A percentile compares a stretch with the other conserved stretches of the same genome.
These are phyloP conservation scores for Drosophila paramelanica DNA, from an alignment of 2,888 invertebrate species.

Conservation along the genomic window DNA sequence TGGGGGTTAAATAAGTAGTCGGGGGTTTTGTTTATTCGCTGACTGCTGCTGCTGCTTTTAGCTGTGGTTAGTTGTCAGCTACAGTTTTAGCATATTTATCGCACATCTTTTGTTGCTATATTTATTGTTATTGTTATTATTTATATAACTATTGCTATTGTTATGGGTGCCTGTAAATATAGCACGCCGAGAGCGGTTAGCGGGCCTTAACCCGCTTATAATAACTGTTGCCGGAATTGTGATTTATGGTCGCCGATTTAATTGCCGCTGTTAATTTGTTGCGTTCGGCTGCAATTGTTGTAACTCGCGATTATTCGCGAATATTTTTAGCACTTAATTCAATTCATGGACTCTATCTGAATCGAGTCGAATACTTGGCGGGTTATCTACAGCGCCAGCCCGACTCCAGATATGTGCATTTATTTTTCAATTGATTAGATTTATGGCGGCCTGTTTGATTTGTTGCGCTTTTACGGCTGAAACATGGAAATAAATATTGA, in stretches of 20 bases:
- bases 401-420: slow-evolving; percentile 21
- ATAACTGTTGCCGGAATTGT: slow-evolving; percentile 59
- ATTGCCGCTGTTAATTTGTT: slow-evolving; percentile 65
- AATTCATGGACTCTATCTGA: slow-evolving; percentile 37
- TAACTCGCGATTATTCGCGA: slow-evolving; percentile 37
- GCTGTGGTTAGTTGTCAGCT: slow-evolving; percentile 44
- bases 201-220: slow-evolving; percentile 38
- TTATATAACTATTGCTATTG: slow-evolving; percentile 34
- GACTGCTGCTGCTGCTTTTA: slow-evolving; percentile 23
- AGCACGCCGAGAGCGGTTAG: slow-evolving; percentile 8
- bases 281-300: slow-evolving; percentile 54
- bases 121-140: slow-evolving; percentile 19
- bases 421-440: slow-evolving; percentile 57
- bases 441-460: slow-evolving; percentile 51
- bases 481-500: slow-evolving; percentile 20
- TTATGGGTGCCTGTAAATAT: slow-evolving; percentile 38
- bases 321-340: slow-evolving; percentile 35
- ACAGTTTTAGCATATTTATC: slow-evolving; percentile 65
- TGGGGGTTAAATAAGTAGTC: slow-evolving; percentile 13
- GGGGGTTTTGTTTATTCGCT: slow-evolving; percentile 17
- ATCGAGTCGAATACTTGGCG: slow-evolving; percentile 15
- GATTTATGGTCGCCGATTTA: slow-evolving; percentile 58
- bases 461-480: slow-evolving; percentile 16
- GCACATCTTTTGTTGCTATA: slow-evolving; percentile 43
- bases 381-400: slow-evolving; percentile 35